Evolutionary conservation across 2,888 invertebrate species (phyloP), one percentile per base, ranked within the genome.

Genomic region (Sminthurides aquaticus): DNA sequence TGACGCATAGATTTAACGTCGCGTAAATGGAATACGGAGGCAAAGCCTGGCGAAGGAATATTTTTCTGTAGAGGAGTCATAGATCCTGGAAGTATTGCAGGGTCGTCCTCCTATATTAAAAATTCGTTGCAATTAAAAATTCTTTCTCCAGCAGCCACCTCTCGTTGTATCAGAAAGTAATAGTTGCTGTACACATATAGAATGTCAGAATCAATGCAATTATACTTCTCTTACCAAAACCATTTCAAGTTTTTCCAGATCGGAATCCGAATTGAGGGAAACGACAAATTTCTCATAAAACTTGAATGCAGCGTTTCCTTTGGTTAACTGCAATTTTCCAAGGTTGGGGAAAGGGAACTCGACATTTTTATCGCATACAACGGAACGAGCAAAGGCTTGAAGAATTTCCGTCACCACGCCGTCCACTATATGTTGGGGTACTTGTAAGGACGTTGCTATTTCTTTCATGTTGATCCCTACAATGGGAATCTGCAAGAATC

Each of bases 41-140:
- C 61, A 54, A 66, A 70, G 11, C 62, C 43, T 11, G 59, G 48
- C 18, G 64, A 34, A 0, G 72, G 71, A 20, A 69, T 67, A 60
- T 72, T 71, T 5, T 65, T 49, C 18, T 49, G 27, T 3, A 72
- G 64, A 2, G 72, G 72, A 8, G 72, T 71, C 72, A 72, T 72
- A 1, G 28, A 49, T 11, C 72, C 72, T 1, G 64, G 67, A 24
- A 71, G 22, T 2, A 70, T 64, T 11, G 48, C 27, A 5, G 48
- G 22, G 20, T 62, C 57, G 20, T 52, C 54, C 5, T n/a, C 24
- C 54, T 22, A n/a, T n/a, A 22, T 5, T n/a, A 20, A 52, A 52
- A 52, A 52, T n/a, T 8, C 54, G n/a, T 52, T 52, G n/a, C n/a
- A 52, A n/a, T 8, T 8, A 15, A 52, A 52, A 52, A 5, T 22